These are phyloP conservation scores for Sebastes diploproa DNA, from an alignment of 2,797 vertebrate genomes.

Conservation along the genomic window DNA sequence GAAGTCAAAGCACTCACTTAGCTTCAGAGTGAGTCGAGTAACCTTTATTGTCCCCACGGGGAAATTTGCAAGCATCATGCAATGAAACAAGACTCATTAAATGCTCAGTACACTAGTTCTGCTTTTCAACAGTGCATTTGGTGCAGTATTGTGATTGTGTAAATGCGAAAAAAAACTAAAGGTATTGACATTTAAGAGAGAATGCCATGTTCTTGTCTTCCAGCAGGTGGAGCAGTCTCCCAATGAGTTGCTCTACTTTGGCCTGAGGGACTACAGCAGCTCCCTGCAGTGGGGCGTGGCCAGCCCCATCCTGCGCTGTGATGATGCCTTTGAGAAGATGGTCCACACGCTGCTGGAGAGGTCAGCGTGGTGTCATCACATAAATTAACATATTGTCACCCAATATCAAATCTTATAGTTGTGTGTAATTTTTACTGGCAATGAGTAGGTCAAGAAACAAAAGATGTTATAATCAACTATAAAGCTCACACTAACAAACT, in stretches of 20 bases:
- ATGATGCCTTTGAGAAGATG: conserved; percentile 98
- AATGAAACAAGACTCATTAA: background rate
- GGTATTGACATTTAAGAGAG: background rate
- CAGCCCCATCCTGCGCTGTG: conserved; percentile 94
- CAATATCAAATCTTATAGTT: background rate
- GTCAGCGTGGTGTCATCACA: conserved; percentile 72
- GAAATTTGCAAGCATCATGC: background rate
- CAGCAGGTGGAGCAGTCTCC: conserved; percentile 84
- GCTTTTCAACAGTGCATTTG: background rate
- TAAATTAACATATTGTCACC: background rate
- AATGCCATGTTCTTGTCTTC: background rate
- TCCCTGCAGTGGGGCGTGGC: conserved; percentile 97
- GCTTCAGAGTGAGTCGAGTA: background rate
- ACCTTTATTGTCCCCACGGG: no score
- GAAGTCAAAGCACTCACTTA: background rate
- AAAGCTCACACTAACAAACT: background rate
- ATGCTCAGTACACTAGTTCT: background rate
- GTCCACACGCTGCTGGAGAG: conserved; percentile 93
- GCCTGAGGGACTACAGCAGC: conserved; percentile 93
- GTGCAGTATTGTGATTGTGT: background rate
- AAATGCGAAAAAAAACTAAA: background rate
- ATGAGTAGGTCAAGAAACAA: background rate
- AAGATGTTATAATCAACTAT: background rate
- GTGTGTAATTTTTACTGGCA: background rate
- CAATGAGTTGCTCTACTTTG: conserved; percentile 91